Conservation (phyloP, 2,888 invertebrate species). For the Amiota mariae region DNA sequence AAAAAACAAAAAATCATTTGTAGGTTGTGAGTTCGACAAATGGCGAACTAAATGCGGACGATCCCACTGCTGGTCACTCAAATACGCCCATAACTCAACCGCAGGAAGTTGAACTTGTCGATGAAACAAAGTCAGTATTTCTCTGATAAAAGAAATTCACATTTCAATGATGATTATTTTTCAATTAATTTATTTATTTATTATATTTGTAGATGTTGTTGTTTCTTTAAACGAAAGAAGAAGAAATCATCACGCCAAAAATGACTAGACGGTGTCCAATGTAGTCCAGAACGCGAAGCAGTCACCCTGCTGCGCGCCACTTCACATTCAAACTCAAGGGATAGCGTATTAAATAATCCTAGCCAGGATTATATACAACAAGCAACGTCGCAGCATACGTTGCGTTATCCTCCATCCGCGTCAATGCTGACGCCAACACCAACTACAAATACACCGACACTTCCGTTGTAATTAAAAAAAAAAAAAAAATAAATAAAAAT, state of each 20-base stretch:
- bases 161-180: background rate
- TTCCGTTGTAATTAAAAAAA: constrained; percentile 74
- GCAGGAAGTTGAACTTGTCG: constrained; percentile 94
- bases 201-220: constrained; percentile 87
- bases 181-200: background rate
- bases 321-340: constrained; percentile 79
- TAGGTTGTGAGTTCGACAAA: constrained; percentile 98
- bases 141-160: constrained; percentile 33
- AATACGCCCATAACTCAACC: constrained; percentile 97
- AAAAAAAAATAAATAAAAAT: constrained; percentile 34
- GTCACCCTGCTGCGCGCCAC: constrained; percentile 78
- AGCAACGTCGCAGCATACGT: constrained; percentile 75
- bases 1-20: constrained; percentile 45
- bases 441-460: constrained; percentile 75
- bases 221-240: constrained; percentile 99
- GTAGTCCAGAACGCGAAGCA: constrained; percentile 79
- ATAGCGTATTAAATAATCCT: constrained; percentile 75
- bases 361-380: constrained; percentile 76
- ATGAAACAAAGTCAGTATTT: constrained; percentile 97
- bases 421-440: constrained; percentile 75
- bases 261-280: constrained; percentile 86
- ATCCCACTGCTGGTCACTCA: constrained; percentile 96
- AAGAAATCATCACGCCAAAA: constrained; percentile 94
- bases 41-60: constrained; percentile 94
- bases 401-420: constrained; percentile 75